phyloP scores from a whole-genome alignment of 2,113 vertebrate species.

The Macrotus californicus region DNA sequence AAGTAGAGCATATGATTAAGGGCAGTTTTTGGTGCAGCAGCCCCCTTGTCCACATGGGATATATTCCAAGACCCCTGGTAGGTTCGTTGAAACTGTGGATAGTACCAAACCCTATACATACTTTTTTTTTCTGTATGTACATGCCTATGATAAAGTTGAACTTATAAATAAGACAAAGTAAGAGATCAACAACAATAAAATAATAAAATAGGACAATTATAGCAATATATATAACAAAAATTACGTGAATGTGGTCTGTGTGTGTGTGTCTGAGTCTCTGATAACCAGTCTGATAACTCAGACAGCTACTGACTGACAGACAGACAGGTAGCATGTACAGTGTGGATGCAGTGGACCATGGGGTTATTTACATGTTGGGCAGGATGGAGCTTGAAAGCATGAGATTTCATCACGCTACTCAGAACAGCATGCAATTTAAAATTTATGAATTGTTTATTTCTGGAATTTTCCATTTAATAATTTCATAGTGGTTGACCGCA shows the following conservation, averaged over 20 bases:
- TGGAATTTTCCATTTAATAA: not conserved
- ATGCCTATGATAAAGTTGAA: not conserved
- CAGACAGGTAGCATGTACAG: not conserved
- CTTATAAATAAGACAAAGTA: not conserved
- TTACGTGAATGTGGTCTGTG: not conserved
- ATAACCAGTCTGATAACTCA: not conserved
- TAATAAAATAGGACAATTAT: not conserved
- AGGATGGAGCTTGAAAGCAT: not conserved
- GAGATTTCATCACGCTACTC: not conserved
- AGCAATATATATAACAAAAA: not conserved
- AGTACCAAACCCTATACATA: not conserved
- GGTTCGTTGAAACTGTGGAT: not conserved
- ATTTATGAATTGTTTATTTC: not conserved
- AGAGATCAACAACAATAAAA: not conserved
- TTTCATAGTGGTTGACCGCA: not conserved
- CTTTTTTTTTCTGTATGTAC: not conserved
- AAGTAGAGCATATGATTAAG: not conserved
- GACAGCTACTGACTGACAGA: not conserved
- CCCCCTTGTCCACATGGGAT: no score
- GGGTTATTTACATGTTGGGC: not conserved
- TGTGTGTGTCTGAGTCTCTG: not conserved
- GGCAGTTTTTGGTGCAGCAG: not conserved
- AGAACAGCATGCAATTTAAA: not conserved
- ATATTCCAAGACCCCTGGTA: not conserved
- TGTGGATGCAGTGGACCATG: not conserved